These are phyloP conservation scores for Lasioglossum marginatum DNA, from an alignment of 2,888 invertebrate genomes.

Conservation along the genomic window DNA sequence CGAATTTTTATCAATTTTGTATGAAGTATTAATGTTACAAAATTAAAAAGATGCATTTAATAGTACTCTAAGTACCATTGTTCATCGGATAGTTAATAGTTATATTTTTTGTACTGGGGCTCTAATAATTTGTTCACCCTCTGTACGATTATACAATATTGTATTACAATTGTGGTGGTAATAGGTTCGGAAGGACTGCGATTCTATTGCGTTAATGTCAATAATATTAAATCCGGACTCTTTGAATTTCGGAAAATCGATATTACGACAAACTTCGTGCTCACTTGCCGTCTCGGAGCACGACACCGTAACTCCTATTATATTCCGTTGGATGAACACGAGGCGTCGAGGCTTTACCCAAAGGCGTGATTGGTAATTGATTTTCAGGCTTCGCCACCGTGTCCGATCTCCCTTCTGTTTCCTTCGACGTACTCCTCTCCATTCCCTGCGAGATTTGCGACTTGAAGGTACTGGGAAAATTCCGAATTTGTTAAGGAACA, in stretches of 20 bases:
- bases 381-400: constrained; percentile 79
- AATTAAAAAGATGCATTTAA: no score
- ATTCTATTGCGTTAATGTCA: background rate
- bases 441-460: constrained; percentile 46
- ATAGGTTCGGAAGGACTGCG: background rate
- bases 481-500: constrained; percentile 21
- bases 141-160: background rate
- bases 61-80: background rate
- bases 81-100: background rate
- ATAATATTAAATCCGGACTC: constrained; percentile 3
- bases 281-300: constrained; percentile 69
- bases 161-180: background rate
- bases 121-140: background rate
- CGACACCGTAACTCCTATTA: constrained; percentile 76
- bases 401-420: constrained; percentile 55
- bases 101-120: background rate
- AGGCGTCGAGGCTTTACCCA: constrained; percentile 75
- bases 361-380: constrained; percentile 81
- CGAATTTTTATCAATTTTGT: background rate
- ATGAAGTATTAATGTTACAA: background rate
- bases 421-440: constrained; percentile 52
- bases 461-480: constrained; percentile 43
- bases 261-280: constrained; percentile 63
- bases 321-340: constrained; percentile 76
- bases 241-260: constrained; percentile 71